Percentiles rank a stretch among this genome's conserved stretches.
Conservation (phyloP, 2,888 invertebrate species). For the Lepidochitona cinerea region DNA sequence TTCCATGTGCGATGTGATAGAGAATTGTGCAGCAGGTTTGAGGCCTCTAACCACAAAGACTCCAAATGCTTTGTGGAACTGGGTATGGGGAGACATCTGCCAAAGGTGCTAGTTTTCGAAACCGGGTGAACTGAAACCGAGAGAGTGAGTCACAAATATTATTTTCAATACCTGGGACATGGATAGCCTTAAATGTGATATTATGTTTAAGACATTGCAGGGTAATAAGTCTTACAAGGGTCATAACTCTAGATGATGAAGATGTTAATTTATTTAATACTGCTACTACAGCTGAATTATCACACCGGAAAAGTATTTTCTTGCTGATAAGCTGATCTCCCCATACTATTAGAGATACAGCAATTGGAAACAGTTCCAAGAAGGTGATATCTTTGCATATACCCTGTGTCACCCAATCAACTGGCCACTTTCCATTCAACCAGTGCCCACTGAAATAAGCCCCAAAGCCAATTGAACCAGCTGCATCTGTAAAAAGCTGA, state of each 20-base stretch:
- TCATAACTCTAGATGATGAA: background rate
- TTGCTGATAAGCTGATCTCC: background rate
- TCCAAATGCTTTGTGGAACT: background rate
- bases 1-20: background rate
- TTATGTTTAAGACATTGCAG: background rate
- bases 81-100: background rate
- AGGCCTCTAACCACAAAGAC: background rate
- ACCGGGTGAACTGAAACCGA: background rate
- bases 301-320: conserved; percentile 1
- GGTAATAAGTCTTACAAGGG: background rate
- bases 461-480: background rate
- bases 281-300: background rate
- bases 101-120: background rate
- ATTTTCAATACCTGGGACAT: background rate
- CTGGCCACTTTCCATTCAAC: too few relatives aligned
- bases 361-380: background rate
- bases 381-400: conserved; percentile 4
- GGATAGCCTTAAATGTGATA: background rate
- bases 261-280: background rate
- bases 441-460: too few relatives aligned
- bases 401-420: background rate
- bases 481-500: conserved; percentile 11
- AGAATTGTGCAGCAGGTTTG: background rate
- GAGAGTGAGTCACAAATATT: background rate
- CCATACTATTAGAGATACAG: background rate